Percentiles rank a stretch among this genome's conserved stretches.
phyloP scores from a whole-genome alignment of 2,113 vertebrate genomes.

The Pituophis catenifer region DNA sequence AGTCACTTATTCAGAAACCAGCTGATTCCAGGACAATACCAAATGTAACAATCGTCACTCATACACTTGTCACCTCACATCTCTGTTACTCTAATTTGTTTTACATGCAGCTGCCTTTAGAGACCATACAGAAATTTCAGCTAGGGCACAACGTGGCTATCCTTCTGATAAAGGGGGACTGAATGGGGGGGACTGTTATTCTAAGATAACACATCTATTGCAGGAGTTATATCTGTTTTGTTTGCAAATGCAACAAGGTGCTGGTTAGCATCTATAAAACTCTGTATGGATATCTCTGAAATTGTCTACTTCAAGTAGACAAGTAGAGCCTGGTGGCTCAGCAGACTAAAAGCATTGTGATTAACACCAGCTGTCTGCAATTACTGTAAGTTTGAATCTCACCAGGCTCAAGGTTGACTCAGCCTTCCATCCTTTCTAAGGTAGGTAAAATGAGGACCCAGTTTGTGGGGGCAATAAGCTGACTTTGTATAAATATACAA shows the following conservation, averaged over 20 bases:
- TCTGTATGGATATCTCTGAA: not conserved
- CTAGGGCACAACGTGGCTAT: not conserved
- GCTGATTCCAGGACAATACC: not conserved
- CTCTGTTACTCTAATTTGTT: not conserved
- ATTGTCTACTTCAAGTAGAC: not conserved
- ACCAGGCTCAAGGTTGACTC: too few relatives aligned
- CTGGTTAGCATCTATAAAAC: not conserved
- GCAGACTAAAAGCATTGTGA: too few relatives aligned
- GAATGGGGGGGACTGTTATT: not conserved
- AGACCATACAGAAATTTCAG: not conserved
- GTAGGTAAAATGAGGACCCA: too few relatives aligned
- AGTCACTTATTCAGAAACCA: not conserved
- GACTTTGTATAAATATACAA: too few relatives aligned
- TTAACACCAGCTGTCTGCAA: too few relatives aligned
- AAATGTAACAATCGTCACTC: not conserved
- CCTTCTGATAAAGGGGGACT: not conserved
- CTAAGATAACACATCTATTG: not conserved
- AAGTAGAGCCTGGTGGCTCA: too few relatives aligned
- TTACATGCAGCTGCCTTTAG: not conserved
- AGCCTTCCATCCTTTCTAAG: too few relatives aligned
- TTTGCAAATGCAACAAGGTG: not conserved
- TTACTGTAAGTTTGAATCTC: too few relatives aligned
- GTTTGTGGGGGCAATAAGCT: too few relatives aligned
- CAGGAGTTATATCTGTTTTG: not conserved
- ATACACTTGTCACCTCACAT: not conserved